Percentiles rank a stretch among this genome's conserved stretches.
Conservation (phyloP, 2,797 vertebrate species). For the Agapornis canus region DNA sequence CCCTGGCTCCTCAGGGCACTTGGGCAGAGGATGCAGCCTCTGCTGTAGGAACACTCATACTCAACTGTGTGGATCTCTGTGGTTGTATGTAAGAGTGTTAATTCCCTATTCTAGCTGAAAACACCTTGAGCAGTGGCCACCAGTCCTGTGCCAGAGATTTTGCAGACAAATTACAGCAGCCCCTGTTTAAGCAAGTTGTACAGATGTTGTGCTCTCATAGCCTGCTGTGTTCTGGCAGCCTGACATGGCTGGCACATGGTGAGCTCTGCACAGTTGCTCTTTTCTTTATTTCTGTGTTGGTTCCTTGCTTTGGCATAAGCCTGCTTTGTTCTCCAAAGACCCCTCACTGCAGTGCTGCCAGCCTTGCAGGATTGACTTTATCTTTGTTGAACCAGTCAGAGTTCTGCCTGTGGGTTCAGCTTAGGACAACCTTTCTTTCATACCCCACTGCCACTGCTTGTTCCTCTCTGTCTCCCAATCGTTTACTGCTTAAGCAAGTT, state of each 20-base stretch:
- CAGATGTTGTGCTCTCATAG: accelerated
- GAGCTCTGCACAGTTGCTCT: not conserved
- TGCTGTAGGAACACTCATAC: not conserved
- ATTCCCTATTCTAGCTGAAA: not conserved
- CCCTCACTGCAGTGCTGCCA: not conserved
- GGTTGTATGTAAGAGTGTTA: not conserved
- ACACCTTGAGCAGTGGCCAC: accelerated
- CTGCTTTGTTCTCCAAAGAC: not conserved
- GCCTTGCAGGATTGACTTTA: not conserved
- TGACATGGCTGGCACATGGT: accelerated
- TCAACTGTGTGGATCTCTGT: not conserved
- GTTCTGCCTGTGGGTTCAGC: not conserved
- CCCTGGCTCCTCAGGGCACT: not conserved
- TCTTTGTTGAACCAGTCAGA: not conserved
- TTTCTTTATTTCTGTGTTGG: not conserved
- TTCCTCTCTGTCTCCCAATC: not conserved
- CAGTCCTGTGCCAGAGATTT: accelerated
- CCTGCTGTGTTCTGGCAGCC: not conserved
- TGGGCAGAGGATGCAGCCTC: not conserved
- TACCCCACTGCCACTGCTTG: not conserved
- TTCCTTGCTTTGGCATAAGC: not conserved
- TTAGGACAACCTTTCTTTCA: not conserved
- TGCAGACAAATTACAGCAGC: not conserved
- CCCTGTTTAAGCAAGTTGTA: accelerated
- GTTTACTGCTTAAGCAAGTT: not conserved